Base-by-base conservation (phyloP, 2,113 vertebrate species). In the Zosterops pallidus region DNA sequence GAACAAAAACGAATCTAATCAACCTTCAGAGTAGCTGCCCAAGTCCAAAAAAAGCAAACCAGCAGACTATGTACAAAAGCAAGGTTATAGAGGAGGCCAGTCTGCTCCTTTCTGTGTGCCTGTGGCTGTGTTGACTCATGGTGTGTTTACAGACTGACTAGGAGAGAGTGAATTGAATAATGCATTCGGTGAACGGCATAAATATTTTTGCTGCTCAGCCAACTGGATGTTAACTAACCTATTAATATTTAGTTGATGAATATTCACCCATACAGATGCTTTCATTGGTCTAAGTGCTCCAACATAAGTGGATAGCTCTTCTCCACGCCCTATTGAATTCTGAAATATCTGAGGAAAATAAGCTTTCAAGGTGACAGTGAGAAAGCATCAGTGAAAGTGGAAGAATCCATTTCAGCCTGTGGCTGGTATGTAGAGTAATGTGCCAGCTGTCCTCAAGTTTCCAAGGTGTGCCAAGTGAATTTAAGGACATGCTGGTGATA, bases 231-330 rank as follows among this genome's bases (percentile, higher is more conserved):
- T 94, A 96, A 89, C 94, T 95, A 96, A 83, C 65, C 47, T 81
- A 75, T 96, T 97, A 95, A 96, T 94, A 95, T 91, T 93, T 92
- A 95, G 77, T 46, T 91, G 86, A 84, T 96, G 94, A 91, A 91
- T 94, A 94, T 92, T 96, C 84, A 82, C 74, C 89, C 86, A 46
- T 82, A 95, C 65, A 91, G 81, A 96, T 84, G 89, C 67, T 95
- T 86, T 91, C 81, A 91, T 37, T 92, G 93, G 89, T 69, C 57
- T 95, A 44, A 95, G 74, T 89, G 74, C 94, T 91, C 37, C 53
- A 64, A 81, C 62, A 68, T 83, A 92, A 96, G 86, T 86, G 89
- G 74, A 81, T 77, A 91, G 60, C 89, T 95, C 77, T 89, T 86
- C 69, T 89, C 68, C 68, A 59, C 2, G 6, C 41, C 52, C 83